Conservation (phyloP, 2,797 vertebrate species). For the Anas capensis region DNA sequence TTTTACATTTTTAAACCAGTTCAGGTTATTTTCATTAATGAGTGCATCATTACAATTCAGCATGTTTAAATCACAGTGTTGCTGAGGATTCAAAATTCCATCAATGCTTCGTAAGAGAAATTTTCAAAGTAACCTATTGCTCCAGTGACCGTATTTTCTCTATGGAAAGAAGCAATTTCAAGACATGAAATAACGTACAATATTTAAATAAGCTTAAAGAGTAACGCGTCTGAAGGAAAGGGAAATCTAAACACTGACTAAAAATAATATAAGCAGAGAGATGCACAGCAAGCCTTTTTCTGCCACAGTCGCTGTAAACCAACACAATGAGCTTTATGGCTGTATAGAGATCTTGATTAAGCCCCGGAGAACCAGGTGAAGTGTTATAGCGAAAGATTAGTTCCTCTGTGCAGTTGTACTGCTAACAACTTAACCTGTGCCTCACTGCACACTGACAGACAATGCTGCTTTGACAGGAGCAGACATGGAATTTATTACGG, state of each 20-base stretch:
- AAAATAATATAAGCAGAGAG: background rate
- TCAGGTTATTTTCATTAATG: background rate
- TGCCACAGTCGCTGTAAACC: background rate
- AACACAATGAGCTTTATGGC: background rate
- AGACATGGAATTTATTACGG: background rate
- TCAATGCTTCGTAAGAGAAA: background rate
- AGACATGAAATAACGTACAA: background rate
- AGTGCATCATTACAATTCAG: background rate
- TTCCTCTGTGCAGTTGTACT: background rate
- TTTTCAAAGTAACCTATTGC: background rate
- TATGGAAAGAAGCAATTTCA: background rate
- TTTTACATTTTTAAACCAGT: background rate
- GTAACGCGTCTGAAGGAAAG: background rate
- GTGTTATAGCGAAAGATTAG: background rate
- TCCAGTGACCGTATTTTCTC: background rate
- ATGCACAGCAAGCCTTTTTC: background rate
- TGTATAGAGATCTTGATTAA: background rate
- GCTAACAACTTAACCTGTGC: background rate
- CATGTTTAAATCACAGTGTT: background rate
- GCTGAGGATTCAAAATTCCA: background rate
- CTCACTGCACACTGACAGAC: background rate
- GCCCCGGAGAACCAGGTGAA: background rate
- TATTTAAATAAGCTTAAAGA: background rate
- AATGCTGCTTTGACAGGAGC: background rate
- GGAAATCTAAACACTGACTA: background rate